These are phyloP conservation scores for Alexandromys fortis DNA, from an alignment of 2,113 vertebrate genomes.

Conservation along the genomic window DNA sequence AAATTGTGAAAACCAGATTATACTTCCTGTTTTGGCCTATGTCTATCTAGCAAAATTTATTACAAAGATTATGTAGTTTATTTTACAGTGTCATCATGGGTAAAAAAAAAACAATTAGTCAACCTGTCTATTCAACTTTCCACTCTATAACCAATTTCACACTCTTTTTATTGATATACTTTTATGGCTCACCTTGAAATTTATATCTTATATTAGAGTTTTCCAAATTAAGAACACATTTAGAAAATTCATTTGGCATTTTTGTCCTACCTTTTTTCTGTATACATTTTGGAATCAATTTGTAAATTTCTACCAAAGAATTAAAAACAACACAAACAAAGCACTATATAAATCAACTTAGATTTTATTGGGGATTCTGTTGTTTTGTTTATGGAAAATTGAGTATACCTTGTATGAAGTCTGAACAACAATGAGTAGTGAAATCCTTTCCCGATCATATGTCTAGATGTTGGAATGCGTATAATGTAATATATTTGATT, in stretches of 20 bases:
- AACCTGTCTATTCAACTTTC: neutral
- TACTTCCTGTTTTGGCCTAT: neutral
- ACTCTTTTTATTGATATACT: neutral
- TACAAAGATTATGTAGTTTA: neutral
- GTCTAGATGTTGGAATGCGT: neutral
- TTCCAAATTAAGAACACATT: neutral
- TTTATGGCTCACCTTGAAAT: neutral
- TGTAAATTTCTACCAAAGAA: neutral
- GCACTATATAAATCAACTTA: neutral
- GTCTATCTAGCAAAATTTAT: neutral
- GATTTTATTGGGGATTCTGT: neutral
- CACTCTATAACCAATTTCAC: neutral
- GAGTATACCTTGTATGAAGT: neutral
- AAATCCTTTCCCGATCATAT: neutral
- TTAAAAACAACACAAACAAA: neutral
- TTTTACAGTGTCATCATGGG: neutral
- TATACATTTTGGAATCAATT: neutral
- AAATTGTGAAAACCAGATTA: neutral
- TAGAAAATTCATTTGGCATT: neutral
- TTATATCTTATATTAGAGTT: neutral
- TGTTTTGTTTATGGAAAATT: neutral
- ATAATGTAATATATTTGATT: neutral
- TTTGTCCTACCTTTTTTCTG: neutral
- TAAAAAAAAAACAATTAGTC: neutral
- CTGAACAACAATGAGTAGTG: neutral